These are phyloP conservation scores for Pseudorasbora parva DNA, from an alignment of 2,113 vertebrate genomes.

Conservation along the genomic window DNA sequence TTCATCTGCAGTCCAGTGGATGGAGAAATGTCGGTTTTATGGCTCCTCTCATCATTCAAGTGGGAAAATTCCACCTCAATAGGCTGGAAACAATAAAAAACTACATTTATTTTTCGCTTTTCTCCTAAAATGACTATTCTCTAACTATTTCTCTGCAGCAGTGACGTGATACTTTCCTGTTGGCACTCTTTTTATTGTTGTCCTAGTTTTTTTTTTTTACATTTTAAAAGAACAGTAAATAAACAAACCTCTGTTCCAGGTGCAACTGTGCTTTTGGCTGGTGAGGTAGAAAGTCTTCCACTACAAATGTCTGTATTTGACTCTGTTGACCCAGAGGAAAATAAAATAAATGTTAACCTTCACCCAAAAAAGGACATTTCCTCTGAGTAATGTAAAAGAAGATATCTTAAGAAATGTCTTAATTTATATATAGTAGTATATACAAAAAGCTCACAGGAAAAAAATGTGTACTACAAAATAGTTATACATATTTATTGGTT, in stretches of 20 bases:
- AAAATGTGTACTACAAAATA: too few relatives aligned
- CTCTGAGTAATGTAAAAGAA: too few relatives aligned
- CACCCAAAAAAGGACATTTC: too few relatives aligned
- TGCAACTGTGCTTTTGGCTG: slow-evolving; percentile 48
- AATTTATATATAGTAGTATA: too few relatives aligned
- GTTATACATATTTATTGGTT: too few relatives aligned
- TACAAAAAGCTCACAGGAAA: too few relatives aligned
- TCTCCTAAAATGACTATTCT: neutral
- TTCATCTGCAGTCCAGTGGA: slow-evolving; percentile 36
- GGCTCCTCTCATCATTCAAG: slow-evolving; percentile 18
- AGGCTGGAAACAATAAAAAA: slow-evolving; percentile 36
- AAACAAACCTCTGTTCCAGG: slow-evolving; percentile 34
- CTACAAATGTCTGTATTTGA: slow-evolving; percentile 70
- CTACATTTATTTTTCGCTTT: neutral
- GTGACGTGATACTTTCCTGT: neutral
- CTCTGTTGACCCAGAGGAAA: slow-evolving; percentile 65
- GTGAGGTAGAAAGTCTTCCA: slow-evolving; percentile 54
- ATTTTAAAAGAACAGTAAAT: neutral
- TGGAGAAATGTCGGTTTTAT: slow-evolving; percentile 19
- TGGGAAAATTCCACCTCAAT: slow-evolving; percentile 33
- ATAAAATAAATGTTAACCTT: neutral
- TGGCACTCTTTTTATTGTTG: neutral
- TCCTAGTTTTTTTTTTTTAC: neutral
- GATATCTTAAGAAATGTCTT: too few relatives aligned
- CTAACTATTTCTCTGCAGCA: neutral